Evolutionary conservation across 2,113 vertebrate genomes (phyloP), one percentile per base, ranked within the genome.

Genomic region (Diphyllodes magnificus): DNA sequence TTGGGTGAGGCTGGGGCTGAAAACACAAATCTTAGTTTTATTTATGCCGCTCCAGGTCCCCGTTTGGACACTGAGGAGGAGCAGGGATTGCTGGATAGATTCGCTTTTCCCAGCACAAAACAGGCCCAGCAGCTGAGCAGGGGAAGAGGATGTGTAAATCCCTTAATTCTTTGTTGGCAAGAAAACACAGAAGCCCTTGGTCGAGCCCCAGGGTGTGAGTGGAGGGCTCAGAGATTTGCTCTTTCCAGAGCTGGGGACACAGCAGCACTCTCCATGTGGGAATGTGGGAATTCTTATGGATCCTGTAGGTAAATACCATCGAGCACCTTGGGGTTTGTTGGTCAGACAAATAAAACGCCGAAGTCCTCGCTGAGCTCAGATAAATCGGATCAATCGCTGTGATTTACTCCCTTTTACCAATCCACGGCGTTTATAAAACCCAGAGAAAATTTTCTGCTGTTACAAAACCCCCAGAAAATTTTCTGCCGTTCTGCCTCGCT

Each of bases 81-180:
- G 53, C 44, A 35, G 39, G 18, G 13, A 49, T 66, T 63, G 47
- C 56, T 39, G 28, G 11, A 10, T 15, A 8, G 35, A 7, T 66
- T 51, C 25, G 30, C 6, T 35, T 72, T 72, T n/a, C 70, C 40
- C 24, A 54, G 57, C 5, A 0, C 37, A n/a, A 19, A 44, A 1
- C 69, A 50, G 82, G 47, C 44, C 33, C 51, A 13, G 47, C 63
- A 50, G 79, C 33, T 75, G 61, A 71, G 65, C 82, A 82, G 75
- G 82, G 72, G 50, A 70, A 53, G 61, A 68, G 82, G 82, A 64
- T 8, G 2, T 28, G 79, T 79, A 72, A 93, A 86, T 79, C 82
- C 72, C 37, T 39, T 84, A 37, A 73, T 66, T 93, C 83, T 57
- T 77, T 86, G 63, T 39, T 93, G 83, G 87, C 54, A 54, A 63